phyloP scores from a whole-genome alignment of 2,113 vertebrate species.

The Brachypodius melanocephalos region DNA sequence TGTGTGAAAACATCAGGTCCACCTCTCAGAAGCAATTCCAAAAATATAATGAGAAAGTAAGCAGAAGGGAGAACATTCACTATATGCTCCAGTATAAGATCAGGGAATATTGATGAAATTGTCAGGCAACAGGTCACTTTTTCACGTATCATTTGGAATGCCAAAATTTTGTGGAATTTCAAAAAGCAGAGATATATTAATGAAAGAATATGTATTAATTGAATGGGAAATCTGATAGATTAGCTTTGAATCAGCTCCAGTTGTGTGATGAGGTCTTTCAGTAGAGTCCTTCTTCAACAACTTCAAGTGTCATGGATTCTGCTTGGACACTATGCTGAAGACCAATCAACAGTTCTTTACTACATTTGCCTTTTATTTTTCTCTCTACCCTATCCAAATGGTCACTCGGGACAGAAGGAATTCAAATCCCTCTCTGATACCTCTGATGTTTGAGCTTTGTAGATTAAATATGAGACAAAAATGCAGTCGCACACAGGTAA shows the following conservation, averaged over 20 bases:
- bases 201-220: background rate
- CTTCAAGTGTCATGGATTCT: background rate
- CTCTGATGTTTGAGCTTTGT: background rate
- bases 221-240: background rate
- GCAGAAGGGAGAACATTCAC: background rate
- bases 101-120: background rate
- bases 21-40: background rate
- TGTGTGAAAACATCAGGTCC: background rate
- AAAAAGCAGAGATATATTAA: background rate
- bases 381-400: background rate
- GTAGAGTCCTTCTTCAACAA: background rate
- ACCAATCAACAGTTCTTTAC: background rate
- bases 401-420: background rate
- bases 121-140: background rate
- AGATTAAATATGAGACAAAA: conserved; percentile 24
- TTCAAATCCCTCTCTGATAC: background rate
- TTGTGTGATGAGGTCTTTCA: background rate
- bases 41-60: background rate
- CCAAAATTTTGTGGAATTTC: background rate
- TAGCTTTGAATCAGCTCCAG: background rate
- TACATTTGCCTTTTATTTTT: background rate
- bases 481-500: conserved; percentile 1
- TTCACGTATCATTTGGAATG: background rate
- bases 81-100: background rate
- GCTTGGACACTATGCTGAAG: background rate